Percentiles rank a stretch among this genome's conserved stretches.
These are phyloP conservation scores for Tinamus major DNA, from an alignment of 2,797 vertebrate genomes.

Conservation along the genomic window DNA sequence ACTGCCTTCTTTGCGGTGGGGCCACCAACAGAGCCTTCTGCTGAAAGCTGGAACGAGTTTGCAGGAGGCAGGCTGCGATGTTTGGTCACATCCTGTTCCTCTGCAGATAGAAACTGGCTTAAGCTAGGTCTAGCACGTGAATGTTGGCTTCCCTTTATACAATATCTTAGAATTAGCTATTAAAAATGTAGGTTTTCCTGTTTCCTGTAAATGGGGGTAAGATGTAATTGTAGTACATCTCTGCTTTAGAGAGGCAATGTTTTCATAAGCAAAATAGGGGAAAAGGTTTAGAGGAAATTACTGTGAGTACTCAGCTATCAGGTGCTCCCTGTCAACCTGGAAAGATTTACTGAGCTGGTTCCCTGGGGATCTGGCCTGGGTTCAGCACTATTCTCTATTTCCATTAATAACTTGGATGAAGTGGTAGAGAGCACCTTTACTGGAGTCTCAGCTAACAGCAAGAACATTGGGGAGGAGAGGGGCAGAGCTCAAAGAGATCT, in stretches of 20 bases:
- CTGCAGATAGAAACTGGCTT: neutral
- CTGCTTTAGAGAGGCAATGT: neutral
- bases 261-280: neutral
- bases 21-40: neutral
- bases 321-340: neutral
- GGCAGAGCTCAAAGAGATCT: neutral
- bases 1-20: neutral
- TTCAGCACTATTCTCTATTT: constrained; percentile 11
- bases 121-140: neutral
- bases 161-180: neutral
- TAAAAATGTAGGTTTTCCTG: neutral
- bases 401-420: constrained; percentile 31
- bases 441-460: neutral
- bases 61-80: neutral
- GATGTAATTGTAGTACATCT: neutral
- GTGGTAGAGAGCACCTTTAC: neutral
- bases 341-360: neutral
- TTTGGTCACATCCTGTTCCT: constrained; percentile 1
- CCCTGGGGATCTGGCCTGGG: neutral
- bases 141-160: neutral
- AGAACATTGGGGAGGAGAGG: constrained; percentile 6
- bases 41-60: neutral
- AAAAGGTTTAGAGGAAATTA: neutral
- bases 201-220: neutral
- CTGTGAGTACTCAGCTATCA: neutral